These are phyloP conservation scores for Geodia barretti DNA, from an alignment of 37 sponge, comb jelly and placozoan genomes.

Conservation along the genomic window DNA sequence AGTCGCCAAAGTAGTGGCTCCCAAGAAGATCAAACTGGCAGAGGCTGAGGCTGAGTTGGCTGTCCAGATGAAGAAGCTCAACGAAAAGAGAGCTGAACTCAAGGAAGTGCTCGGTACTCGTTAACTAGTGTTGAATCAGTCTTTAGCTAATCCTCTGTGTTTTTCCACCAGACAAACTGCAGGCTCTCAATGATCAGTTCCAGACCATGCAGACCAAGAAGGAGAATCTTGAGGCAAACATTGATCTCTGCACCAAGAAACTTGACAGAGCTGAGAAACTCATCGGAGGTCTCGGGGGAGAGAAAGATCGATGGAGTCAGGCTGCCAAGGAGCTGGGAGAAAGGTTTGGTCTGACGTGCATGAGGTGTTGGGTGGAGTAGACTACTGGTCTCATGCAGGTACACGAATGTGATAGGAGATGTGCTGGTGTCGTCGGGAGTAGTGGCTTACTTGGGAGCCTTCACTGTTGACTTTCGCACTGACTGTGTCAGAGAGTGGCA, in stretches of 20 bases:
- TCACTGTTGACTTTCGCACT: constrained; percentile 93
- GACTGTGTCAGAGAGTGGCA: constrained; percentile 89
- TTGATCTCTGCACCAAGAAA: constrained; percentile 95
- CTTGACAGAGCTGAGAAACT: constrained; percentile 96
- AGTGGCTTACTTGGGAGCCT: constrained; percentile 97
- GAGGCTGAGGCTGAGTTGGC: constrained; percentile 88
- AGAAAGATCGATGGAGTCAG: constrained; percentile 94
- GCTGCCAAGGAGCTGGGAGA: constrained; percentile 88
- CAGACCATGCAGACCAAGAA: constrained; percentile 81
- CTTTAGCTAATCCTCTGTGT: not conserved
- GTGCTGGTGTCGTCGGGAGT: constrained; percentile 94
- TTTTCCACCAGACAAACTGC: constrained; percentile 70
- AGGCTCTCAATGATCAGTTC: constrained; percentile 91
- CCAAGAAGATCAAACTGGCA: constrained; percentile 90
- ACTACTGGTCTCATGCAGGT: too few relatives aligned
- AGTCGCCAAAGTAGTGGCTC: constrained; percentile 98
- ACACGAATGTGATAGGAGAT: constrained; percentile 91
- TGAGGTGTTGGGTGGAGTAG: too few relatives aligned
- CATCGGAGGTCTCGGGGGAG: constrained; percentile 97
- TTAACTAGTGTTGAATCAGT: not conserved
- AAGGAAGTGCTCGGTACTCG: constrained; percentile 58
- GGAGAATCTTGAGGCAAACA: constrained; percentile 77
- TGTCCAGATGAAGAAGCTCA: constrained; percentile 94
- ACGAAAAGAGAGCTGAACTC: constrained; percentile 90
- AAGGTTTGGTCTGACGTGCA: constrained; percentile 35